phyloP scores from a whole-genome alignment of 2,797 vertebrate species.

The Tokudaia tokunoshimensis region DNA sequence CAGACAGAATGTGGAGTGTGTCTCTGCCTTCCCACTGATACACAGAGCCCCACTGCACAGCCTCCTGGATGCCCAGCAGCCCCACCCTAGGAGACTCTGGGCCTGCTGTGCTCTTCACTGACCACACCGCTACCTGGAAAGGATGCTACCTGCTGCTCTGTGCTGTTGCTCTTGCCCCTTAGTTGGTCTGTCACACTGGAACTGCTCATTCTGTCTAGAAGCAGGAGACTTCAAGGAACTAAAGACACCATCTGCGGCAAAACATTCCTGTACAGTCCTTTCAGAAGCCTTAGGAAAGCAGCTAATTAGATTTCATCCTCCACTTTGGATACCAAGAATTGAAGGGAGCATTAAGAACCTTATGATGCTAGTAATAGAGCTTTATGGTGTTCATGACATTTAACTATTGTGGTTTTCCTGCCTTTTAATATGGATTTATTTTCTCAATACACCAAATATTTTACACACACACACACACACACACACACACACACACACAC shows the following conservation, averaged over 20 bases:
- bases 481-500: too few relatives aligned
- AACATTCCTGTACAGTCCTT: slow-evolving; percentile 4
- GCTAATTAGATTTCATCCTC: slow-evolving; percentile 42
- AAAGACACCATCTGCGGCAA: neutral
- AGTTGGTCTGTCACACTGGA: neutral
- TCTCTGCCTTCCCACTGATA: neutral
- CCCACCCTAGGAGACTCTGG: neutral
- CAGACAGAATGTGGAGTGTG: neutral
- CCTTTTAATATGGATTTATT: slow-evolving; percentile 40
- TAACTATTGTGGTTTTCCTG: slow-evolving; percentile 73
- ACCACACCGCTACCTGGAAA: neutral
- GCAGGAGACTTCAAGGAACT: slow-evolving; percentile 41
- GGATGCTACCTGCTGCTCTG: neutral
- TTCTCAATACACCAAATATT: neutral
- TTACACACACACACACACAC: too few relatives aligned
- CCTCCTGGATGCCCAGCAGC: neutral
- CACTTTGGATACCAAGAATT: neutral
- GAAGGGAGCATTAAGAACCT: neutral
- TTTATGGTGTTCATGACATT: slow-evolving; percentile 72
- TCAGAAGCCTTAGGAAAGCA: slow-evolving; percentile 50
- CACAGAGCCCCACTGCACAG: neutral
- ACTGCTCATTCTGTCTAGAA: neutral
- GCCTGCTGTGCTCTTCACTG: neutral
- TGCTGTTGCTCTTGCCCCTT: too few relatives aligned
- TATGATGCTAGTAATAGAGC: neutral